A percentile compares a stretch with the other conserved stretches of the same genome.
Evolutionary conservation across 2,113 vertebrate genomes (phyloP).

Genomic region (Ictidomys tridecemlineatus): DNA sequence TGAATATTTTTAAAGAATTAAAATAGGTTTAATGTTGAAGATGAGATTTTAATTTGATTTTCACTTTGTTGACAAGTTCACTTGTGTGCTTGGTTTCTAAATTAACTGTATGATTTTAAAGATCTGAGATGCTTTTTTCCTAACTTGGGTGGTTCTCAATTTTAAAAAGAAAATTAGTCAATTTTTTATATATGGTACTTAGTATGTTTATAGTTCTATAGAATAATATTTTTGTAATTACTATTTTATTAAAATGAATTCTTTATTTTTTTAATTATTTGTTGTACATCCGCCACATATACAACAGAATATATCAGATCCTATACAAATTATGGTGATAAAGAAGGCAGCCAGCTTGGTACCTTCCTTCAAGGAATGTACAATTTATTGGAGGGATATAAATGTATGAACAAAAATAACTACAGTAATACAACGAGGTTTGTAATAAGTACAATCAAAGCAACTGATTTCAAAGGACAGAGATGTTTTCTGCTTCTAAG

Average conservation of each 20-base stretch:
- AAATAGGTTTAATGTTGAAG: conserved; percentile 2
- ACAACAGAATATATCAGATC: neutral
- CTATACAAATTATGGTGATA: conserved; percentile 23
- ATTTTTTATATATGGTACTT: conserved; percentile 8
- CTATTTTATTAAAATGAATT: conserved; percentile 51
- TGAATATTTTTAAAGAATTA: conserved; percentile 33
- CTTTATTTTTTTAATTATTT: conserved; percentile 39
- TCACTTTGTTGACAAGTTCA: conserved; percentile 33
- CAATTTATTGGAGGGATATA: neutral
- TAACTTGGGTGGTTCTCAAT: neutral
- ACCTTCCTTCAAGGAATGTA: conserved; percentile 14
- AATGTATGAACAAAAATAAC: conserved; percentile 54
- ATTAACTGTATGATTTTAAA: neutral
- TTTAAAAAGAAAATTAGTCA: neutral
- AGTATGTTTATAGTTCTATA: conserved; percentile 36
- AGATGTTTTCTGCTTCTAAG: neutral
- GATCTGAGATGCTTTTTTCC: neutral
- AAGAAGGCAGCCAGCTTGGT: neutral
- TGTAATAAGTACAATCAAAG: neutral
- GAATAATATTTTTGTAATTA: conserved; percentile 24
- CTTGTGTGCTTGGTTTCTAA: conserved; percentile 15
- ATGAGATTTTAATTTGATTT: conserved; percentile 20
- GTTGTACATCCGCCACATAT: neutral
- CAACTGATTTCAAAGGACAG: conserved; percentile 42
- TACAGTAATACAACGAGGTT: conserved; percentile 38